Percentiles rank a stretch among this genome's conserved stretches.
phyloP scores from a whole-genome alignment of 2,797 vertebrate genomes.

The Cynodonichthys magdalenae region DNA sequence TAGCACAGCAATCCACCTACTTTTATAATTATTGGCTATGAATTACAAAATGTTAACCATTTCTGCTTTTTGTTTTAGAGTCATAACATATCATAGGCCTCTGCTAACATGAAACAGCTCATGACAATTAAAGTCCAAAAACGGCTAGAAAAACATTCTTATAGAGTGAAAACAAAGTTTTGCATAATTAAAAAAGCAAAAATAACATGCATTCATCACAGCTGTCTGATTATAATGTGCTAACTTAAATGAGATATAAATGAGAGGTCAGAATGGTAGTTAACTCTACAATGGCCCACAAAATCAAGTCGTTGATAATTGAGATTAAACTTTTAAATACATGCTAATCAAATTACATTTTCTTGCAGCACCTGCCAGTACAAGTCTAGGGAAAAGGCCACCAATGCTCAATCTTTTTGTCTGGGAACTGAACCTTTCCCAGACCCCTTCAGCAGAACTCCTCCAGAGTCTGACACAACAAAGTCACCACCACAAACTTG shows the following conservation, averaged over 20 bases:
- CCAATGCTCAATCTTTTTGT: constrained; percentile 43
- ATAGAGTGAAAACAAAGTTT: constrained; percentile 46
- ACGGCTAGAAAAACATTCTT: constrained; percentile 61
- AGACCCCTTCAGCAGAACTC: constrained; percentile 51
- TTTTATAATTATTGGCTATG: constrained; percentile 63
- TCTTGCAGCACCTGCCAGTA: constrained; percentile 17
- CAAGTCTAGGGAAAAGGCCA: constrained; percentile 36
- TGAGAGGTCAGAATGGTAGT: constrained; percentile 23
- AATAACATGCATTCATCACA: constrained; percentile 50
- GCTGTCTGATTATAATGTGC: constrained; percentile 33
- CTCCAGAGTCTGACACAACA: constrained; percentile 57
- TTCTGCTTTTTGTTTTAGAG: constrained; percentile 63
- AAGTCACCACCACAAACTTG: constrained; percentile 55
- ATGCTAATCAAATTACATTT: constrained; percentile 14
- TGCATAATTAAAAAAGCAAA: constrained; percentile 51
- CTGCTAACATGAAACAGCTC: constrained; percentile 52
- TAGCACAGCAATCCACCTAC: constrained; percentile 61
- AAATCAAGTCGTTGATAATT: constrained; percentile 5
- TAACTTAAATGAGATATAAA: constrained; percentile 17
- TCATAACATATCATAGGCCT: constrained; percentile 51
- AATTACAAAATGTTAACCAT: constrained; percentile 44
- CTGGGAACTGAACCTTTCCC: constrained; percentile 81
- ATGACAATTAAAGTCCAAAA: constrained; percentile 60
- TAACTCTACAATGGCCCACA: constrained; percentile 14
- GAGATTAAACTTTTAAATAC: constrained; percentile 14